Percentiles rank a stretch among this genome's conserved stretches.
These are phyloP conservation scores for Acleris emargana DNA, from an alignment of 2,888 invertebrate species.

Conservation along the genomic window DNA sequence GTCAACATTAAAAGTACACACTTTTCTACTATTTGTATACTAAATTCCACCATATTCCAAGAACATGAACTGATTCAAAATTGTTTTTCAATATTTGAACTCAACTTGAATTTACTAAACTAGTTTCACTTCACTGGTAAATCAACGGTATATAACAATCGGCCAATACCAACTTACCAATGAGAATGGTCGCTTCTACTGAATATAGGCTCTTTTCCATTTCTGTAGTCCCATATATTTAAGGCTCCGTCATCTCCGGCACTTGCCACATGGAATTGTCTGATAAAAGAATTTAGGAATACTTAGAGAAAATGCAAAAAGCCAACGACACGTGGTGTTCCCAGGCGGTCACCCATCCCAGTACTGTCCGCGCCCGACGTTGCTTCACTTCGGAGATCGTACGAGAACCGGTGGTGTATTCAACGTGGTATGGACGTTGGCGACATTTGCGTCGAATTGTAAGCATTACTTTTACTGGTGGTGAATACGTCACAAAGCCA, in stretches of 20 bases:
- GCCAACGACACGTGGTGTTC: conserved; percentile 45
- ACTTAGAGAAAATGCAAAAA: conserved; percentile 14
- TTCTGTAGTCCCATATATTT: conserved; percentile 98
- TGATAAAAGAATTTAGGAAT: conserved; percentile 41
- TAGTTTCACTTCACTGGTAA: no score
- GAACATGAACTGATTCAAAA: no score
- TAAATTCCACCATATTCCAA: no score
- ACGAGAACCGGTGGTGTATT: conserved; percentile 48
- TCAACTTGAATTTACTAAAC: no score
- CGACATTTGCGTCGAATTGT: no score
- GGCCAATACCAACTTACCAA: conserved; percentile 80
- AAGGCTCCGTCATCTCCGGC: conserved; percentile 98
- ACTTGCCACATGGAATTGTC: conserved; percentile 94
- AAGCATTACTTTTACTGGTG: no score
- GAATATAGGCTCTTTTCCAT: conserved; percentile 90
- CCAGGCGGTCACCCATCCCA: conserved; percentile 48
- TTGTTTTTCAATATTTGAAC: no score
- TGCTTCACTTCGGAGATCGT: conserved; percentile 49
- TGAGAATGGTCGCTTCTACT: conserved; percentile 93
- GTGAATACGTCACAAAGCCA: no score
- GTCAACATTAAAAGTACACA: no score
- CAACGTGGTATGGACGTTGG: conserved; percentile 43
- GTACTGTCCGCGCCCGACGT: conserved; percentile 45
- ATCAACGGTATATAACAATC: no score
- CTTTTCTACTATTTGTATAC: no score